phyloP scores from a whole-genome alignment of 1,140 invertebrate species.

The Trachymyrmex cornetzi region DNA sequence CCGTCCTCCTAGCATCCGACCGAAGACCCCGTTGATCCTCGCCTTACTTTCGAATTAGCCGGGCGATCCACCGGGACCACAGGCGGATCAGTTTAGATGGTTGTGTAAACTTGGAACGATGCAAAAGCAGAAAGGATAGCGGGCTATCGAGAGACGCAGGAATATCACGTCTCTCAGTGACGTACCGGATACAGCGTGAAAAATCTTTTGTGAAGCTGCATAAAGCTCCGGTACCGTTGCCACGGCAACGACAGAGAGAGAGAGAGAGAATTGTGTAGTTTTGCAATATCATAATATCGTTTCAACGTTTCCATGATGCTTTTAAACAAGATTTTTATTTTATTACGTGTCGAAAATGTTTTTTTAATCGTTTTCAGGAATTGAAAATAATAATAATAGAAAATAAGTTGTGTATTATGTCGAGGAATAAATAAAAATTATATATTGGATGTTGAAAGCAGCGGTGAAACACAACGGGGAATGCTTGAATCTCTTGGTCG shows the following conservation, averaged over 20 bases:
- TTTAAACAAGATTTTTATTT: conserved; percentile 16
- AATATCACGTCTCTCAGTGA: conserved; percentile 58
- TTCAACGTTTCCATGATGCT: not conserved
- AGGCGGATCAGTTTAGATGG: conserved; percentile 67
- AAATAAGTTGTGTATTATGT: not conserved
- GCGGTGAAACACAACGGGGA: conserved; percentile 20
- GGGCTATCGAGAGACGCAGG: conserved; percentile 36
- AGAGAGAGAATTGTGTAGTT: conserved; percentile 13
- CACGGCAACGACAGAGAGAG: conserved; percentile 25
- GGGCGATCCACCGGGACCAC: conserved; percentile 62
- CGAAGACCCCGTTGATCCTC: conserved; percentile 70
- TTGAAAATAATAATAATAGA: not conserved
- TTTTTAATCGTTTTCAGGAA: not conserved
- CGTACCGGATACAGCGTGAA: conserved; percentile 41
- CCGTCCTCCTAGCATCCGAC: conserved; percentile 63
- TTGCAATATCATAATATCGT: conserved; percentile 10
- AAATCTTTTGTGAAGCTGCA: conserved; percentile 56
- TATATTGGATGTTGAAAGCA: conserved; percentile 19
- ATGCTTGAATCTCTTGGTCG: conserved; percentile 63
- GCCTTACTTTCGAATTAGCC: conserved; percentile 71
- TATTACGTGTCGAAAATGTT: not conserved
- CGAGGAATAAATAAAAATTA: not conserved
- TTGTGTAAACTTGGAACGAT: conserved; percentile 64
- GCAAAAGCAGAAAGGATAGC: conserved; percentile 61
- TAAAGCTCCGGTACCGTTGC: conserved; percentile 33